Base-by-base conservation (phyloP, 2,797 vertebrate genomes). In the Pseudochromis fuscus region DNA sequence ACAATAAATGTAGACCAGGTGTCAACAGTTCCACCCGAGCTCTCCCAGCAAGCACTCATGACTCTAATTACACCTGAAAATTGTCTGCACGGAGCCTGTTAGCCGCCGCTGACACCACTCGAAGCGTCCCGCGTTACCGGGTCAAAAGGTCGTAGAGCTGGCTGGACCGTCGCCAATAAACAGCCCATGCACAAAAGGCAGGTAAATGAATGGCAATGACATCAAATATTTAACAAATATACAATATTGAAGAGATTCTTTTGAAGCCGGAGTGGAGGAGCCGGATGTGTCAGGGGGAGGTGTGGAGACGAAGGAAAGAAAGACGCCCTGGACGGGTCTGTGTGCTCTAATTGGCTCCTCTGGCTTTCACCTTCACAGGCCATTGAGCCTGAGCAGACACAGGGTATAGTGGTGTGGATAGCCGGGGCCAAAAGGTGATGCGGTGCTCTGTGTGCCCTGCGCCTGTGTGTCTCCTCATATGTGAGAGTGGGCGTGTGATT, bases 341-440 rank as follows among this genome's bases (percentile, higher is more conserved):
- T 77, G 48, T 1, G 37, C 79, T 85, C 65, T 87, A 90, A 92
- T 90, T 87, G 88, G 82, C 74, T 90, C 83, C 82, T 86, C 79
- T 79, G 85, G 81, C 76, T 87, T 84, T 87, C 75, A 87, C 86
- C 87, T 90, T 91, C 90, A 89, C 84, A 68, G 84, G 67, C 87
- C 77, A 66, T 31, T 5, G 74, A 77, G 62, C 59, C 56, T 27
- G 70, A 79, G 82, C 75, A 61, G 69, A 79, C 56, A 66, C 51
- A 8, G 49, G 27, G 58, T 51, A 63, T 15, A 45, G 55, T 5
- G 51, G 52, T 68, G 70, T 56, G 63, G 67, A 78, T 58, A 28
- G 62, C 67, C 4, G 72, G 62, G 85, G 81, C 60, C 69, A 81
- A 83, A 63, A 88, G 85, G 77, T 88, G 69, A 82, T 31, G 3